These are phyloP conservation scores for Morpho helenor DNA, from an alignment of 2,888 invertebrate species.

Conservation along the genomic window DNA sequence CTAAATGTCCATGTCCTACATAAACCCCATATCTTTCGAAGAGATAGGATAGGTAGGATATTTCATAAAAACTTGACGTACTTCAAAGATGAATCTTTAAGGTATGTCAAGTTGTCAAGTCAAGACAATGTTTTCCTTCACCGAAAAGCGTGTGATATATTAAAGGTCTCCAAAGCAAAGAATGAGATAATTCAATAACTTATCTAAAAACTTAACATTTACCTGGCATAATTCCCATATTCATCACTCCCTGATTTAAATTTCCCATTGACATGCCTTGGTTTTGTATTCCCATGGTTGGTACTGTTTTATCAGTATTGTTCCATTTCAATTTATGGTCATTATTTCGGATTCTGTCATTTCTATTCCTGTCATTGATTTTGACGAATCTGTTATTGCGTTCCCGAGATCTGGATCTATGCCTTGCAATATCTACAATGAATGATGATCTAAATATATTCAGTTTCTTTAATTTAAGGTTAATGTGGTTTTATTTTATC, in stretches of 20 bases:
- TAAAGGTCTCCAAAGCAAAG: no score
- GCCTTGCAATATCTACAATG: constrained; percentile 25
- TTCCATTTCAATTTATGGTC: constrained; percentile 42
- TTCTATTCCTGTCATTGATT: constrained; percentile 21
- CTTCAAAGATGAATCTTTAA: no score
- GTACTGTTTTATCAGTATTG: constrained; percentile 23
- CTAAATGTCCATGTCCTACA: no score
- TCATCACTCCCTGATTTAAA: constrained; percentile 8
- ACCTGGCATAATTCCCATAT: constrained; percentile 44
- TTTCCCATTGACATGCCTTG: background rate
- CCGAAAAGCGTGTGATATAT: no score
- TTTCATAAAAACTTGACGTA: no score
- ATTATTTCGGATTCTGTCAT: constrained; percentile 18
- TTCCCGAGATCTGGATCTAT: background rate
- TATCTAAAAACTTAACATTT: constrained; percentile 3
- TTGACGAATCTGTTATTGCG: background rate
- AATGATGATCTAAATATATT: no score
- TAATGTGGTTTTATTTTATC: no score
- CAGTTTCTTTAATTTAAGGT: no score
- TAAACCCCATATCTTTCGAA: no score
- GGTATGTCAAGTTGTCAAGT: no score
- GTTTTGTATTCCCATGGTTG: background rate
- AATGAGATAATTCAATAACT: background rate
- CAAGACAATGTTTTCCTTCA: no score
- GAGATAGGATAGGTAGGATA: no score